These are phyloP conservation scores for Macroglossus sobrinus DNA, from an alignment of 2,113 vertebrate genomes.

Conservation along the genomic window DNA sequence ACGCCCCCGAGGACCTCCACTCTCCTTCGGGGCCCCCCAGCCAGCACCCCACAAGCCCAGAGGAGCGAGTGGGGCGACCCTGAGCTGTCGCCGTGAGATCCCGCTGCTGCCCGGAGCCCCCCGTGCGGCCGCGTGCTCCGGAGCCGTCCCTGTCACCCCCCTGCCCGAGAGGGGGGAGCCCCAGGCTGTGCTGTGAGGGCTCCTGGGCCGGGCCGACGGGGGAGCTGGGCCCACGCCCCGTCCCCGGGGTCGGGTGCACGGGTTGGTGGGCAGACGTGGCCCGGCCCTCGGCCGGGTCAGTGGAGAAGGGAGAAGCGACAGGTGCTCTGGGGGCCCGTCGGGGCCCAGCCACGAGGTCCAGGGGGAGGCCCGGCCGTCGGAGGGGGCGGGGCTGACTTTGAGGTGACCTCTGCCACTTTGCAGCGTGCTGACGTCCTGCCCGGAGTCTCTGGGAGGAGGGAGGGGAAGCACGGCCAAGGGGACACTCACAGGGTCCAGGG, in stretches of 20 bases:
- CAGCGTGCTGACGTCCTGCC: not conserved
- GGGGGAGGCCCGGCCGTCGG: fast-evolving
- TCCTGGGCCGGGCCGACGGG: fast-evolving
- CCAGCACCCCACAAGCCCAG: fast-evolving
- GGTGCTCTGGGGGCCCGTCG: fast-evolving
- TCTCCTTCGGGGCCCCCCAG: fast-evolving
- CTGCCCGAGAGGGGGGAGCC: fast-evolving
- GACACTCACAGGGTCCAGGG: not conserved
- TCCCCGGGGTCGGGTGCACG: not conserved
- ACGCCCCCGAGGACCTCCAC: fast-evolving
- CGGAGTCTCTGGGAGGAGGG: not conserved
- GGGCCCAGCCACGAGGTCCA: not conserved
- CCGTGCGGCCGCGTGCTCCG: fast-evolving
- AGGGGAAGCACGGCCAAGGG: not conserved
- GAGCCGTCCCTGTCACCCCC: fast-evolving
- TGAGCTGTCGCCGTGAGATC: not conserved
- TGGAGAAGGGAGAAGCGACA: not conserved
- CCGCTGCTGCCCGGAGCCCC: not conserved
- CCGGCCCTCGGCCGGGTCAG: fast-evolving
- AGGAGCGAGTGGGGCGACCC: fast-evolving
- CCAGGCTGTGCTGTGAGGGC: fast-evolving
- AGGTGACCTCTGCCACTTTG: not conserved
- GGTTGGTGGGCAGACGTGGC: fast-evolving
- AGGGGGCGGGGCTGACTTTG: not conserved
- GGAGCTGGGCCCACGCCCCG: no score